Evolutionary conservation across 2,888 invertebrate genomes (phyloP).

Genomic region (Nysson spinosus): DNA sequence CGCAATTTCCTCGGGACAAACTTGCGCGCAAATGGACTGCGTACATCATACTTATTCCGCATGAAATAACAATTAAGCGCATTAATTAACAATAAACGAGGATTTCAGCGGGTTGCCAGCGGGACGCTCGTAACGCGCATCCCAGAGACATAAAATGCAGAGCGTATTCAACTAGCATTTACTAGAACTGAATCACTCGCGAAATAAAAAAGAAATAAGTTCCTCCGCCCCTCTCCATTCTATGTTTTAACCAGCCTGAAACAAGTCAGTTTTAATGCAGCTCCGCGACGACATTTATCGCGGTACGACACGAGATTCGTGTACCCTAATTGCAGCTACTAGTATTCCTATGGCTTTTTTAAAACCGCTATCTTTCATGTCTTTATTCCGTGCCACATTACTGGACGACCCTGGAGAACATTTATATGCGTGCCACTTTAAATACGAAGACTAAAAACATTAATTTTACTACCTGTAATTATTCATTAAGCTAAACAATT

Average conservation of each 20-base stretch:
- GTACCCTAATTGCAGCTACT: slow-evolving; percentile 41
- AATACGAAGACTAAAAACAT: no score
- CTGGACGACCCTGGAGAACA: no score
- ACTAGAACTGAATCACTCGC: no score
- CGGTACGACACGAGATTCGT: slow-evolving; percentile 20
- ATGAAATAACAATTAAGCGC: slow-evolving; percentile 51
- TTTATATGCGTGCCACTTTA: no score
- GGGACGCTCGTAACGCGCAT: background rate
- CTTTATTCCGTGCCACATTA: background rate
- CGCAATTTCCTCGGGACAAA: slow-evolving; percentile 37
- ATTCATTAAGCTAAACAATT: no score
- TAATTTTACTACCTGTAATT: no score
- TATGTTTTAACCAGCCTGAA: no score
- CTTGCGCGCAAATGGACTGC: slow-evolving; percentile 33
- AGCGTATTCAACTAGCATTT: background rate
- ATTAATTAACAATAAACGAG: slow-evolving; percentile 60
- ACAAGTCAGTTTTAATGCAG: slow-evolving; percentile 15
- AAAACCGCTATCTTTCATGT: background rate
- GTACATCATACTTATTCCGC: slow-evolving; percentile 45
- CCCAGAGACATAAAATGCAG: slow-evolving; percentile 7
- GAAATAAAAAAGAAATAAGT: no score
- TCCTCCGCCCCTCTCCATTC: no score
- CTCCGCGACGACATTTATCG: slow-evolving; percentile 32
- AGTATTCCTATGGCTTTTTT: slow-evolving; percentile 15
- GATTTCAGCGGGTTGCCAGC: slow-evolving; percentile 15